Percentiles rank a stretch among this genome's conserved stretches.
Conservation (phyloP, 2,888 invertebrate genomes). For the Pherbina coryleti region DNA sequence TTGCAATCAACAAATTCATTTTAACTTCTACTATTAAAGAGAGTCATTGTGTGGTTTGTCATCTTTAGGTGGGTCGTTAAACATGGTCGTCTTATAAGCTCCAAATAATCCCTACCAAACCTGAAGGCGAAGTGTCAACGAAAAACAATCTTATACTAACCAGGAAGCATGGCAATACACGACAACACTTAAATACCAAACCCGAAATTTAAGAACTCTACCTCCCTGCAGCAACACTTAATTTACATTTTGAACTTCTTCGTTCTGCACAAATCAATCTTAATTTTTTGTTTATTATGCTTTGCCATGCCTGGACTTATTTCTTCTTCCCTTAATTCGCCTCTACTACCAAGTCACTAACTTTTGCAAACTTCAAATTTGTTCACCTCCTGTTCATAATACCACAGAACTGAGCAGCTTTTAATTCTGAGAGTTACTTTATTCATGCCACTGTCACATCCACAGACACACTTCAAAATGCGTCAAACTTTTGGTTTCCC, state of each 20-base stretch:
- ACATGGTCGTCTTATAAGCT: too few species aligned
- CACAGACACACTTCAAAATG: conserved; percentile 53
- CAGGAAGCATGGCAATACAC: background rate
- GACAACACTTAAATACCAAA: background rate
- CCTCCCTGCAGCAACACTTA: background rate
- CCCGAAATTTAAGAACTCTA: background rate
- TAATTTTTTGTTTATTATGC: background rate
- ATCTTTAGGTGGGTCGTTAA: too few species aligned
- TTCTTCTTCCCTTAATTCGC: too few species aligned
- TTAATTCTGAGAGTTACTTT: conserved; percentile 19
- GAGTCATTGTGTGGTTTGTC: too few species aligned
- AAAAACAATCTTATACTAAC: too few species aligned
- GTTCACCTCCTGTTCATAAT: background rate
- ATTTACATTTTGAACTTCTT: background rate
- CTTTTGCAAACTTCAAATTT: background rate
- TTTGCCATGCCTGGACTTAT: background rate
- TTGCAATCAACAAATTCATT: too few species aligned
- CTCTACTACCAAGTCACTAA: background rate
- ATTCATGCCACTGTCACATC: conserved; percentile 45
- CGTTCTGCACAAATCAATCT: background rate
- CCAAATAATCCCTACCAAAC: too few species aligned
- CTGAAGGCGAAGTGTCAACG: too few species aligned
- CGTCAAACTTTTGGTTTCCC: conserved; percentile 46
- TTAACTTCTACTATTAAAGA: too few species aligned
- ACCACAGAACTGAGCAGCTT: background rate